Evolutionary conservation across 2,888 invertebrate genomes (phyloP), one percentile per base, ranked within the genome.

Genomic region (Campoplex capitator): DNA sequence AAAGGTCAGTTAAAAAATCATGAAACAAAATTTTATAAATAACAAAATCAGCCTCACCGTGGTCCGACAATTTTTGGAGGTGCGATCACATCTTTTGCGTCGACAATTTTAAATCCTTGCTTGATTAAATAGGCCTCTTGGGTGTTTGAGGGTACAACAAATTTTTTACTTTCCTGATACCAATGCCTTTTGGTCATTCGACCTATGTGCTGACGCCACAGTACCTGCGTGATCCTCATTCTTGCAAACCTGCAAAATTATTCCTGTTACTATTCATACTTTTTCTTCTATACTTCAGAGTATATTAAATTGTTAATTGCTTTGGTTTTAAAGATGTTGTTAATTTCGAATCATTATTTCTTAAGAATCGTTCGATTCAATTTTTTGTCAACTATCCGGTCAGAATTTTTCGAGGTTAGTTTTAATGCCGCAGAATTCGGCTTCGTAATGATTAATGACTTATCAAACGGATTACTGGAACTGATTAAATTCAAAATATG

Each of bases 121-220:
- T 95, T 93, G 87, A 94, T 93, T 65, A 98, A 93, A 81, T 42
- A 3, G 42, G 95, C 92, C 48, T 95, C 93, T 89, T 96, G 96
- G 1, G 96, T 95, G 0, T 95, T 95, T 3, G 96, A 96, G 76
- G 97, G 95, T 7, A 94, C 88, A 0, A 96, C 95, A 85, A 95
- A 95, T 88, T 96, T 95, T 92, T 96, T 96, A 0, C 97, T 96
- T 94, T 97, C 96, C 3, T 96, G 90, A 88, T 96, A 94, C 98
- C 98, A 98, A 93, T 97, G 96, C 88, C 95, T 96, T 93, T 96
- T 96, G 89, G 97, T 96, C 95, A 96, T 96, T 95, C 97, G 96
- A 68, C 96, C 97, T 89, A 97, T 95, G 92, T 98, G 97, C 91
- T 97, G 97, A 48, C 96, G 95, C 83, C 94, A 95, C 89, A 97